A percentile compares a stretch with the other conserved stretches of the same genome.
Conservation (phyloP, 1,140 invertebrate species). For the Ridgeia piscesae region DNA sequence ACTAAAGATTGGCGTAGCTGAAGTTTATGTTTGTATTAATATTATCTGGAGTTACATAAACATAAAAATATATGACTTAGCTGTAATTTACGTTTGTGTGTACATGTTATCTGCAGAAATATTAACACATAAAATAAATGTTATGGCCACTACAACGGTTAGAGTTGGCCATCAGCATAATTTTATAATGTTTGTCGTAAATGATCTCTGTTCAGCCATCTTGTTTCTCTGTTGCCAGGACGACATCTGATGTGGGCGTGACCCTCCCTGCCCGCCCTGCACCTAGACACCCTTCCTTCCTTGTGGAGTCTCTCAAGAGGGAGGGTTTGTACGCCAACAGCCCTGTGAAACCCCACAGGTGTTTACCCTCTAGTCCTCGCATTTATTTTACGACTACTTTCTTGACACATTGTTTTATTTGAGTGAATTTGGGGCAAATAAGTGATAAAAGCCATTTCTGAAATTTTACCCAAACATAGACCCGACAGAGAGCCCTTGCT, state of each 20-base stretch:
- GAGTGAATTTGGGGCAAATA: no score
- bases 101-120: no score
- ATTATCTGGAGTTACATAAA: no score
- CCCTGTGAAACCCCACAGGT: not conserved
- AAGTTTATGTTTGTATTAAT: no score
- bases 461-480: no score
- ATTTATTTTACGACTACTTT: not conserved
- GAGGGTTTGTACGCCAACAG: not conserved
- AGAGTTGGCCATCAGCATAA: not conserved
- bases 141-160: not conserved
- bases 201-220: no score
- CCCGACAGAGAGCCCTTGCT: no score
- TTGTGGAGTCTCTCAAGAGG: conserved; percentile 1
- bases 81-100: no score
- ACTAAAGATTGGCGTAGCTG: no score
- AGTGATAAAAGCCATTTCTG: no score
- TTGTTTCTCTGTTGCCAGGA: not conserved
- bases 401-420: not conserved
- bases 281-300: not conserved
- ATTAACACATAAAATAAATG: not conserved
- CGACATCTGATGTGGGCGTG: not conserved
- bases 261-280: not conserved
- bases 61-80: no score
- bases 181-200: not conserved
- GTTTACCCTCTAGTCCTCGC: not conserved